Conservation (phyloP, 1,140 invertebrate species). For the Drosophila tsacasi region DNA sequence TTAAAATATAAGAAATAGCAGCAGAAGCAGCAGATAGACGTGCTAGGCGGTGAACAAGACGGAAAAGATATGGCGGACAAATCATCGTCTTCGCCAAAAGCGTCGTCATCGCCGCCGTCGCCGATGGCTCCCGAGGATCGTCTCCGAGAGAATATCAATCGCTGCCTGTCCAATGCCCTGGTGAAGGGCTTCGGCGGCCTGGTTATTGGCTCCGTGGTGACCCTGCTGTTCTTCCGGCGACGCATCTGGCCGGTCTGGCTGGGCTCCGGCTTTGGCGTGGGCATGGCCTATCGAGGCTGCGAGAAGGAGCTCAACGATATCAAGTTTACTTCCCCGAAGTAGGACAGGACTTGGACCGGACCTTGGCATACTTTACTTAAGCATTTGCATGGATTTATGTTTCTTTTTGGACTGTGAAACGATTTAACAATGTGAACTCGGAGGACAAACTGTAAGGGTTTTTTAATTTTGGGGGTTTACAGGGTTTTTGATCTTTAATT, state of each 20-base stretch:
- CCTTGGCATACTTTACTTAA: constrained; percentile 8
- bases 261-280: constrained; percentile 90
- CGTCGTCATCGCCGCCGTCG: background rate
- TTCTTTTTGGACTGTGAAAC: constrained; percentile 7
- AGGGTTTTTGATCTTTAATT: background rate
- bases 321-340: constrained; percentile 25
- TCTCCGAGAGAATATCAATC: constrained; percentile 87
- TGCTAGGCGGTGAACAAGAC: background rate
- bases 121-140: constrained; percentile 85
- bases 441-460: background rate
- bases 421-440: background rate
- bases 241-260: constrained; percentile 90
- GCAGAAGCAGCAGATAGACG: background rate
- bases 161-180: constrained; percentile 87
- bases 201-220: constrained; percentile 89
- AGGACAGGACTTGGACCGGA: constrained; percentile 53
- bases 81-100: too few relatives aligned
- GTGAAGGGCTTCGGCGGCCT: constrained; percentile 89
- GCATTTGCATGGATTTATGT: constrained; percentile 1
- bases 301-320: constrained; percentile 88
- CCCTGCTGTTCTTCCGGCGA: constrained; percentile 89
- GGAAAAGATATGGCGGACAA: background rate
- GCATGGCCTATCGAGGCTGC: constrained; percentile 91
- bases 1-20: background rate
- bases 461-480: background rate